Percentiles rank a stretch among this genome's conserved stretches.
Conservation (phyloP, 1,140 invertebrate species). For the Drosophila equinoxialis region DNA sequence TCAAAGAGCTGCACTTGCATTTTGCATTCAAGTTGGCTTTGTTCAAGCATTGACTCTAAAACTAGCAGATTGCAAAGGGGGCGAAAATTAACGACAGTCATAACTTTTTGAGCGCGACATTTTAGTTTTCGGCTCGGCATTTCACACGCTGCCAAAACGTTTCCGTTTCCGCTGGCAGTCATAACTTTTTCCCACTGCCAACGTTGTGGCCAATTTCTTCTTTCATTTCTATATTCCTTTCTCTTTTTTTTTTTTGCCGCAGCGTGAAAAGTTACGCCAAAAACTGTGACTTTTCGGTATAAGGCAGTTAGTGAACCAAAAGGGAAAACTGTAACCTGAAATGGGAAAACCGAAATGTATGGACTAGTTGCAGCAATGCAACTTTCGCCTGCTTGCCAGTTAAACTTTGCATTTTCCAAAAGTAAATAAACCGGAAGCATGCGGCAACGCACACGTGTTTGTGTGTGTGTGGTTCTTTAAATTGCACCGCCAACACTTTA, state of each 20-base stretch:
- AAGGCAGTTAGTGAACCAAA: not conserved
- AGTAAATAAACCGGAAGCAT: conserved; percentile 66
- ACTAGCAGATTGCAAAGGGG: conserved; percentile 13
- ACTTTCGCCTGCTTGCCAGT: conserved; percentile 47
- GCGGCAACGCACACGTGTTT: conserved; percentile 33
- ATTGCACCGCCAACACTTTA: not conserved
- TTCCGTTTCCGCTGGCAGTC: conserved; percentile 70
- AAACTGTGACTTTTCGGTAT: conserved; percentile 42
- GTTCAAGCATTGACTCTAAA: conserved; percentile 2
- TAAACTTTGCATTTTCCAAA: conserved; percentile 43
- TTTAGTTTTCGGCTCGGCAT: conserved; percentile 65
- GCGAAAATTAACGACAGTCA: conserved; percentile 53
- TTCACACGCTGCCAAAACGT: conserved; percentile 78
- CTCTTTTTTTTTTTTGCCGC: conserved; percentile 19
- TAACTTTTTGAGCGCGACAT: conserved; percentile 69
- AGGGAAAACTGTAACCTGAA: conserved; percentile 20
- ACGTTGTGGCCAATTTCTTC: conserved; percentile 25
- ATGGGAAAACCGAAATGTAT: conserved; percentile 34
- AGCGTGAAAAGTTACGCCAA: conserved; percentile 55
- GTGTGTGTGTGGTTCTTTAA: conserved; percentile 11
- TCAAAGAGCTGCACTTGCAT: conserved; percentile 31
- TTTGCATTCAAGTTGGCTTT: conserved; percentile 20
- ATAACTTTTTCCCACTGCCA: conserved; percentile 49
- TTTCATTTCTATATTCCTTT: not conserved
- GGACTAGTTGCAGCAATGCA: conserved; percentile 34